These are phyloP conservation scores for Notothenia rossii DNA, from an alignment of 2,113 vertebrate species.

Conservation along the genomic window DNA sequence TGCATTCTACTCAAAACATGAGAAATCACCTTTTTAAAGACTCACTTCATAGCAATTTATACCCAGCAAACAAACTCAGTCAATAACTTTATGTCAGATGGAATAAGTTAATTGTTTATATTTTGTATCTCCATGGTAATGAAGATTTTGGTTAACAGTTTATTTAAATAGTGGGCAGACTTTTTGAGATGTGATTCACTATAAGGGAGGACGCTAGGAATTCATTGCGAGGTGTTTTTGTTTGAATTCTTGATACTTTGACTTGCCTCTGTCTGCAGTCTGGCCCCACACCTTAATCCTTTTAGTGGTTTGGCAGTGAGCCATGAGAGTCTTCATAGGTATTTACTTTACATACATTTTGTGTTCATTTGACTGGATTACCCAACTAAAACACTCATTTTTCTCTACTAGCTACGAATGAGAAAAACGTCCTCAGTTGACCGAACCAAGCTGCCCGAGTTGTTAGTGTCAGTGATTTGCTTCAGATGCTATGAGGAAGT, in stretches of 20 bases:
- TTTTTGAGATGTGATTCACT: slow-evolving; percentile 11
- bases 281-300: slow-evolving; percentile 50
- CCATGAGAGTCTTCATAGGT: slow-evolving; percentile 27
- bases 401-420: neutral
- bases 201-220: slow-evolving; percentile 52
- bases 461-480: slow-evolving; percentile 28
- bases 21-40: slow-evolving; percentile 3
- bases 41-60: neutral
- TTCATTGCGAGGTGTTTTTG: slow-evolving; percentile 48
- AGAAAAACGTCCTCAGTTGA: slow-evolving; percentile 11
- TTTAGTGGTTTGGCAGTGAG: slow-evolving; percentile 53
- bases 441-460: neutral
- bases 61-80: neutral
- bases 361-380: slow-evolving; percentile 33
- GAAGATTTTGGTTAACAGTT: neutral
- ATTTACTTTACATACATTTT: slow-evolving; percentile 41
- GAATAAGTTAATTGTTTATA: neutral
- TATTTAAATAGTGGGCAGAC: neutral
- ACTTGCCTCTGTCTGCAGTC: slow-evolving; percentile 31
- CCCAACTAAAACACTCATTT: neutral
- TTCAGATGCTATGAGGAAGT: slow-evolving; percentile 49
- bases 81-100: neutral
- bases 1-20: neutral
- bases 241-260: slow-evolving; percentile 38
- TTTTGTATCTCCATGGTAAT: neutral